Evolutionary conservation across 1,140 invertebrate genomes (phyloP).

Genomic region (Drosophila rufa): DNA sequence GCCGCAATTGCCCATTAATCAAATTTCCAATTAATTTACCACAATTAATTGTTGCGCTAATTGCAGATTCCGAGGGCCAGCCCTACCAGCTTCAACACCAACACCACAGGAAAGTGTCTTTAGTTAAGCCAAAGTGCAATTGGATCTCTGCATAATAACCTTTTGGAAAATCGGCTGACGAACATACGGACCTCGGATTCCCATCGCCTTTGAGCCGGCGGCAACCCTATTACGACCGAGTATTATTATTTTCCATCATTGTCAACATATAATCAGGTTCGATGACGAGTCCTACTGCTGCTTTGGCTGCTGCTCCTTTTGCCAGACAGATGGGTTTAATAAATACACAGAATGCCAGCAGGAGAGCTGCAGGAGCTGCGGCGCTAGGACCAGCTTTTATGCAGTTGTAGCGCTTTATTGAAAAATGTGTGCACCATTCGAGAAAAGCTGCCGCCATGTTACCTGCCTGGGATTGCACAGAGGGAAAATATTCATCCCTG

Average conservation of each 20-base stretch:
- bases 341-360: slow-evolving; percentile 57
- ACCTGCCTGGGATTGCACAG: slow-evolving; percentile 25
- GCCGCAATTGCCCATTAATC: slow-evolving; percentile 67
- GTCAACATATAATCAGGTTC: slow-evolving; percentile 74
- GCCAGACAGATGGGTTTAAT: slow-evolving; percentile 57
- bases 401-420: slow-evolving; percentile 74
- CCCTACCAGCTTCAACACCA: background rate
- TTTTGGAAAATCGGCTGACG: slow-evolving; percentile 16
- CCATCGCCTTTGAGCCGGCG: slow-evolving; percentile 5
- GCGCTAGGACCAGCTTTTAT: slow-evolving; percentile 33
- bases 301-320: slow-evolving; percentile 31
- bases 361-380: background rate
- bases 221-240: slow-evolving; percentile 12
- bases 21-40: slow-evolving; percentile 80
- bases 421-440: slow-evolving; percentile 75
- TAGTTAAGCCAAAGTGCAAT: background rate
- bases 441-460: slow-evolving; percentile 57
- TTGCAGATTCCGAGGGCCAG: slow-evolving; percentile 29
- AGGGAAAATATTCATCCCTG: background rate
- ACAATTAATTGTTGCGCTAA: slow-evolving; percentile 79
- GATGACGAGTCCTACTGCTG: slow-evolving; percentile 58
- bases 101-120: background rate
- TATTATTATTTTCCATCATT: slow-evolving; percentile 73
- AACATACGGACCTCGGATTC: slow-evolving; percentile 6
- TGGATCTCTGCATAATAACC: slow-evolving; percentile 16